Percentiles rank a stretch among this genome's conserved stretches.
Evolutionary conservation across 2,888 invertebrate species (phyloP).

Genomic region (Pharmacophagus antenor): DNA sequence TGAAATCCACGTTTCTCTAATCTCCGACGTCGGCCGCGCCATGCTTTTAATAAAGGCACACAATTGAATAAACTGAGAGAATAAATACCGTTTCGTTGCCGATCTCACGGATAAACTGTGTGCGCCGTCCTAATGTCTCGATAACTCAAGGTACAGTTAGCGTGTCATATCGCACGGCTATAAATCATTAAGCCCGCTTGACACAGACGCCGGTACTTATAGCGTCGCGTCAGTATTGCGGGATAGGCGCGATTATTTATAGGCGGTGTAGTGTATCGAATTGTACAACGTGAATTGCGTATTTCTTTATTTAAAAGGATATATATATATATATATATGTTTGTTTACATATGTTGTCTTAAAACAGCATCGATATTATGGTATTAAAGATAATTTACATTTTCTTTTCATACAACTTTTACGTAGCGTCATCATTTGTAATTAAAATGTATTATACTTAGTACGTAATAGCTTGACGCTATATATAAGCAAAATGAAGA

Average conservation of each 20-base stretch:
- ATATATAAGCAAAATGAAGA: too few relatives aligned
- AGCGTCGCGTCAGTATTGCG: conserved; percentile 6
- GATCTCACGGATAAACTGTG: conserved; percentile 23
- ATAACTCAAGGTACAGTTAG: conserved; percentile 30
- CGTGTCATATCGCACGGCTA: conserved; percentile 28
- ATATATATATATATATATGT: too few relatives aligned
- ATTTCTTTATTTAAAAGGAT: too few relatives aligned
- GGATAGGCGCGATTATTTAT: conserved; percentile 20
- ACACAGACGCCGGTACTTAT: conserved; percentile 13
- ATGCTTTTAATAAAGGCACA: conserved; percentile 11
- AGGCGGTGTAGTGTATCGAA: neutral
- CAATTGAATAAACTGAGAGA: neutral
- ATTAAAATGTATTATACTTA: too few relatives aligned
- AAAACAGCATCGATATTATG: too few relatives aligned
- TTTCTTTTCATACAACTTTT: too few relatives aligned
- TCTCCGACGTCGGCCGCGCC: conserved; percentile 6
- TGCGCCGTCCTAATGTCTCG: conserved; percentile 14
- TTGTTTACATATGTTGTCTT: too few relatives aligned
- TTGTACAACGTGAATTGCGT: neutral
- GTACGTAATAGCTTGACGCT: too few relatives aligned
- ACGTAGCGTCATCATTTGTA: too few relatives aligned
- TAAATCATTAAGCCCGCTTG: conserved; percentile 22
- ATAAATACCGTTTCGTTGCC: conserved; percentile 23
- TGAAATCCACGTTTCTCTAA: conserved; percentile 2
- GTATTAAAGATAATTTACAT: too few relatives aligned